Evolutionary conservation across 2,797 vertebrate species (phyloP), one percentile per base, ranked within the genome.

Genomic region (Muscicapa striata): DNA sequence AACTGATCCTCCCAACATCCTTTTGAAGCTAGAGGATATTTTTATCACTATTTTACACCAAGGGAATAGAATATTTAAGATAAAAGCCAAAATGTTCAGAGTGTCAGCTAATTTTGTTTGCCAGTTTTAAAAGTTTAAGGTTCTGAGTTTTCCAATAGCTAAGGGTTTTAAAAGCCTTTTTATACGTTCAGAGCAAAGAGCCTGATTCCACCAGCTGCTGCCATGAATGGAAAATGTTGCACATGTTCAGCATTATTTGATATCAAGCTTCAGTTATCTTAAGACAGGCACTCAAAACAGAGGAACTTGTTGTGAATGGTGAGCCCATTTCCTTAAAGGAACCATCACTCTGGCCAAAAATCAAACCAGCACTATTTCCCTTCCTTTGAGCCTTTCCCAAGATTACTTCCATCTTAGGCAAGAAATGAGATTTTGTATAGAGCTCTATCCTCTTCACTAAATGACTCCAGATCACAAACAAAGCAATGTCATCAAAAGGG

Each of bases 71-170:
- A 90, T 87, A 66, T 74, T 79, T 84, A 86, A 94, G 90, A 95
- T 96, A 89, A 96, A 93, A 94, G 79, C 49, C 79, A 75, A 92
- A 85, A 67, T 49, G 46, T 92, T 93, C 58, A 68, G 78, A 87
- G 79, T 27, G 46, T 94, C 84, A 95, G 87, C 91, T 96, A 89
- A 94, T 94, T 91, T 93, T 87, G 54, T 83, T 92, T 85, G 68
- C 83, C 76, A 52, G 8, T 94, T 93, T 86, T 72, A 43, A 70
- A 87, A 89, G 68, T 77, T 54, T 80, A 75, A 88, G 68, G 61
- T 70, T 78, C 34, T 20, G 30, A 80, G 43, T 92, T 83, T 87
- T 72, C 73, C 54, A 62, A 87, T 84, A 89, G 52, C 57, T 77
- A 70, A 77, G 68, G 3, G 14, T 8, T 9, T 78, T 92, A 77